Percentiles rank a stretch among this genome's conserved stretches.
These are phyloP conservation scores for Drosophila prosaltans DNA, from an alignment of 1,140 invertebrate species.

Conservation along the genomic window DNA sequence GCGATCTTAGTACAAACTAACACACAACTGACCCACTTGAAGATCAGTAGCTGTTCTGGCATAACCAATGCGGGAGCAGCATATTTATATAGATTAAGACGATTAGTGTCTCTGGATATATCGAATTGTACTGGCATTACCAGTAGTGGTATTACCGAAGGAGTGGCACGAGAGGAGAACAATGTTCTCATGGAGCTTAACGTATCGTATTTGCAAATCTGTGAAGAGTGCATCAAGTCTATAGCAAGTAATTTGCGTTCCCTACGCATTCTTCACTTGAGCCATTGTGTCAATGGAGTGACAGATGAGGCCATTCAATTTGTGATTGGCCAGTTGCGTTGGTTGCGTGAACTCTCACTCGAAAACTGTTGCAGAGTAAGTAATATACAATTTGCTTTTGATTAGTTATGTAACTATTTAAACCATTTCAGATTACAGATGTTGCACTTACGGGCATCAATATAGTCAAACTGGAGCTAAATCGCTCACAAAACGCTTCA, in stretches of 20 bases:
- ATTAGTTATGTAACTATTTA: neutral
- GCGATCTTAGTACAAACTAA: constrained; percentile 85
- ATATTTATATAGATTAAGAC: constrained; percentile 84
- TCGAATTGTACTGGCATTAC: constrained; percentile 88
- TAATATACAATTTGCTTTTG: neutral
- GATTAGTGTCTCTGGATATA: constrained; percentile 86
- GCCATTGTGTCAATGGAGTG: constrained; percentile 87
- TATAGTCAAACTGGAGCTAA: constrained; percentile 75
- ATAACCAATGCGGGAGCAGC: constrained; percentile 86
- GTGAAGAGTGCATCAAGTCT: constrained; percentile 85
- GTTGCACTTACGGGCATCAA: constrained; percentile 87
- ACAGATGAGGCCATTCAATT: constrained; percentile 87
- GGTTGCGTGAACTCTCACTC: constrained; percentile 86
- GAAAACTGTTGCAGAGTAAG: constrained; percentile 87
- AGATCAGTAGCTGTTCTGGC: constrained; percentile 85
- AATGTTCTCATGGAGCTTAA: constrained; percentile 84
- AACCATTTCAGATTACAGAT: constrained; percentile 84
- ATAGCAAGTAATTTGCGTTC: constrained; percentile 85
- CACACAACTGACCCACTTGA: constrained; percentile 84
- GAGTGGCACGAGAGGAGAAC: constrained; percentile 84
- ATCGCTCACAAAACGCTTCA: constrained; percentile 42
- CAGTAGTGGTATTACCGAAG: constrained; percentile 85
- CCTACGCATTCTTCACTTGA: constrained; percentile 86
- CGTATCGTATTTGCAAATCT: constrained; percentile 86
- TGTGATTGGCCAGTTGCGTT: constrained; percentile 86